Evolutionary conservation across 2,888 invertebrate genomes (phyloP).

Genomic region (Troilus luridus): DNA sequence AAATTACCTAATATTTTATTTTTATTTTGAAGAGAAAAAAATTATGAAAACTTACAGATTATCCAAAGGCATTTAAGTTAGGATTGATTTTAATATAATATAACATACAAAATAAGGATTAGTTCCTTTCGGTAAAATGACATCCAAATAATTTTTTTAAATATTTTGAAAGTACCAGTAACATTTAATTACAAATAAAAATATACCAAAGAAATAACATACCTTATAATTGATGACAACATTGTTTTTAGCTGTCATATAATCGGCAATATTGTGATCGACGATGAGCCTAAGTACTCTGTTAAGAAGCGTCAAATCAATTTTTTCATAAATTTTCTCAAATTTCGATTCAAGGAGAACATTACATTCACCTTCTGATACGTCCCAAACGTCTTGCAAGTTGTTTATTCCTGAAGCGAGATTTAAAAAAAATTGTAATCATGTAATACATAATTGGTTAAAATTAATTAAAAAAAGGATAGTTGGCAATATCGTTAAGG

Average conservation of each 20-base stretch:
- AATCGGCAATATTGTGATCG: constrained; percentile 99
- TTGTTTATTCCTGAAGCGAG: constrained; percentile 86
- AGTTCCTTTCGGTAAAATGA: too few relatives aligned
- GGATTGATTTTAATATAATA: too few relatives aligned
- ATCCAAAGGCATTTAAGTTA: too few relatives aligned
- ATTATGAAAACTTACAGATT: too few relatives aligned
- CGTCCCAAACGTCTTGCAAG: constrained; percentile 98
- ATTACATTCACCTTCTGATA: constrained; percentile 98
- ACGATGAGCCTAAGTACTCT: constrained; percentile 96
- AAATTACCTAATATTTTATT: too few relatives aligned
- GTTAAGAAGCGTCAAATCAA: constrained; percentile 97
- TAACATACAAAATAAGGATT: too few relatives aligned
- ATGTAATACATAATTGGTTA: background rate
- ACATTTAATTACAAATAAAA: background rate
- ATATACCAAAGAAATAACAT: constrained; percentile 61
- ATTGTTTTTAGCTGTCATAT: constrained; percentile 99
- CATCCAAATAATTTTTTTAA: too few relatives aligned
- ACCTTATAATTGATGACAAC: constrained; percentile 99
- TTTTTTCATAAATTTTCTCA: constrained; percentile 99
- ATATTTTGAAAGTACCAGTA: background rate
- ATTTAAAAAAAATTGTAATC: constrained; percentile 6
- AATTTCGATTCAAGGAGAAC: constrained; percentile 96
- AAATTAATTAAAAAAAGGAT: background rate
- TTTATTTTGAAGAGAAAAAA: too few relatives aligned
- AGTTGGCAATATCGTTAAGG: background rate